Percentiles rank a stretch among this genome's conserved stretches.
Evolutionary conservation across 2,113 vertebrate species (phyloP).

Genomic region (Platycercus adscitus): DNA sequence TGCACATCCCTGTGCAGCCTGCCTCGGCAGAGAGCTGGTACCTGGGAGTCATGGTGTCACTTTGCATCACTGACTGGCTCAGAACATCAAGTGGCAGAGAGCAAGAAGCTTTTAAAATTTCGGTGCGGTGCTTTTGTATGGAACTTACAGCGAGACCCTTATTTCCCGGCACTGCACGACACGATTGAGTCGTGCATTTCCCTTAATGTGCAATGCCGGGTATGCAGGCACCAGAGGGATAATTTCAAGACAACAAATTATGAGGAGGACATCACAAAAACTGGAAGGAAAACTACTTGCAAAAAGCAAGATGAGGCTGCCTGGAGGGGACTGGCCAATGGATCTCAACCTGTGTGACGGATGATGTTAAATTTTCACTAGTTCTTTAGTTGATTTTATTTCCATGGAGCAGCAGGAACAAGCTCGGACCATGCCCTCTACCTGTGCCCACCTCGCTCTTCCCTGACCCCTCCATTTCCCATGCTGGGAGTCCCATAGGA

Average conservation of each 20-base stretch:
- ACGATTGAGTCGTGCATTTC: neutral
- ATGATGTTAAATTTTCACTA: neutral
- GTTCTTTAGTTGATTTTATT: neutral
- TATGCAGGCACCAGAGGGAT: neutral
- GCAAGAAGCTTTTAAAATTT: neutral
- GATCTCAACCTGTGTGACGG: neutral
- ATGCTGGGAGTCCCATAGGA: rapidly evolving
- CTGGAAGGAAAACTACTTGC: neutral
- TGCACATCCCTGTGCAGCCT: neutral
- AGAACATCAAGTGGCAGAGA: neutral
- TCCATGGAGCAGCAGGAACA: neutral
- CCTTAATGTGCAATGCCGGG: neutral
- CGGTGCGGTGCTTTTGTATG: neutral
- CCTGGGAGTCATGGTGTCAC: neutral
- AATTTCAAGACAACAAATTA: neutral
- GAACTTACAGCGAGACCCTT: rapidly evolving
- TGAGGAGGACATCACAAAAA: neutral
- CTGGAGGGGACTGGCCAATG: neutral
- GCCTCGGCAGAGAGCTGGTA: neutral
- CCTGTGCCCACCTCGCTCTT: neutral
- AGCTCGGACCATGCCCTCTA: rapidly evolving
- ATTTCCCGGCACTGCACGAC: neutral
- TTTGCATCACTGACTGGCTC: neutral
- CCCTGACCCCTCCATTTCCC: rapidly evolving
- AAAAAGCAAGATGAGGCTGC: neutral